A percentile compares a stretch with the other conserved stretches of the same genome.
phyloP scores from a whole-genome alignment of 2,113 vertebrate species.

The Tachycineta bicolor region DNA sequence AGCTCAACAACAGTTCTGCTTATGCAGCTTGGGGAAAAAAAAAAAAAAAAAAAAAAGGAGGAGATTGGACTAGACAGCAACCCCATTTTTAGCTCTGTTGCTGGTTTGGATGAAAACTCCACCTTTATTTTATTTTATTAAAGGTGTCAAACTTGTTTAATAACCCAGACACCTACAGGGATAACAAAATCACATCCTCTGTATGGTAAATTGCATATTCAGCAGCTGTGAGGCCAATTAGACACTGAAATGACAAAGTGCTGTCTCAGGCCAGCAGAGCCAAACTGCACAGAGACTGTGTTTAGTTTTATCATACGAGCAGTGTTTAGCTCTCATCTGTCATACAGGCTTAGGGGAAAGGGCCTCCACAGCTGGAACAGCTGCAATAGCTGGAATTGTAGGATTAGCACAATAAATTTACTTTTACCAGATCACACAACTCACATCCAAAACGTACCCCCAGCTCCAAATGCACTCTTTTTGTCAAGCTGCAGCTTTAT shows the following conservation, averaged over 20 bases:
- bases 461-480: not conserved
- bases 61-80: not conserved
- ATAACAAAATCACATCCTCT: conserved; percentile 1
- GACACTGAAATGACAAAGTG: conserved; percentile 21
- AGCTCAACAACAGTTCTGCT: not conserved
- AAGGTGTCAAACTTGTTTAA: conserved; percentile 13
- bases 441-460: not conserved
- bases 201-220: not conserved
- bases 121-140: not conserved
- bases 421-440: not conserved
- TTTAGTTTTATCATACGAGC: conserved; percentile 11
- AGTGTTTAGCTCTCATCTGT: conserved; percentile 16
- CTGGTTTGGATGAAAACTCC: not conserved
- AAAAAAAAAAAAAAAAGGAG: not conserved
- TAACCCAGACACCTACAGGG: not conserved
- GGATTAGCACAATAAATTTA: conserved; percentile 3
- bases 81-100: not conserved
- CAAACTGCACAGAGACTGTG: not conserved
- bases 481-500: not conserved
- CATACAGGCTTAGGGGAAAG: conserved; percentile 24
- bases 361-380: conserved; percentile 31
- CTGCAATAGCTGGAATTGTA: conserved; percentile 16
- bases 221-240: conserved; percentile 33
- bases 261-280: conserved; percentile 21
- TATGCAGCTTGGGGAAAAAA: not conserved